Percentiles rank a stretch among this genome's conserved stretches.
Conservation (phyloP, 2,888 invertebrate genomes). For the Hesperia comma region DNA sequence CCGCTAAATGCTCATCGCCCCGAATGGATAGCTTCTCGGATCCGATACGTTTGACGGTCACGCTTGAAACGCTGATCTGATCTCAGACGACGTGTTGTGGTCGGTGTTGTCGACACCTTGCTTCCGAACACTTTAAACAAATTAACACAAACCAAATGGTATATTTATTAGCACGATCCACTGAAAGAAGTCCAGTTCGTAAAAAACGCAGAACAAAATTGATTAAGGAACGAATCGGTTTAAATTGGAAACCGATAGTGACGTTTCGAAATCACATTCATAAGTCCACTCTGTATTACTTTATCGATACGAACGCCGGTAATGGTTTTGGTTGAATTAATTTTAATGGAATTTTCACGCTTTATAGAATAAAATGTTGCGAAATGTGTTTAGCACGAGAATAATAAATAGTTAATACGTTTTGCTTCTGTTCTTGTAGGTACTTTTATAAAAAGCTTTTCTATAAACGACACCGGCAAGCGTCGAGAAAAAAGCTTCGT, state of each 20-base stretch:
- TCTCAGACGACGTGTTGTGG: conserved; percentile 25
- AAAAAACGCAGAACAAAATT: conserved; percentile 80
- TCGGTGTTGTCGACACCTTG: conserved; percentile 42
- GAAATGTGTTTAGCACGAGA: conserved; percentile 75
- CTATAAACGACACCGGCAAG: conserved; percentile 63
- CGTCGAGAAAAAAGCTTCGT: conserved; percentile 53
- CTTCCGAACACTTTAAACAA: conserved; percentile 54
- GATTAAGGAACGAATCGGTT: conserved; percentile 84
- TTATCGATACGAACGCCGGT: conserved; percentile 81
- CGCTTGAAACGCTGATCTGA: conserved; percentile 59
- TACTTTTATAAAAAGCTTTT: conserved; percentile 22
- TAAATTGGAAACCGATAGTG: conserved; percentile 84
- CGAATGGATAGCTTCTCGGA: conserved; percentile 73
- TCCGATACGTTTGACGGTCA: conserved; percentile 59
- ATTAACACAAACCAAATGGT: conserved; percentile 69
- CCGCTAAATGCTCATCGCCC: conserved; percentile 79
- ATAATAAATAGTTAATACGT: conserved; percentile 70
- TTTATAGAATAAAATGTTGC: conserved; percentile 81
- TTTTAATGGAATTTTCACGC: conserved; percentile 83
- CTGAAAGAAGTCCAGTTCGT: conserved; percentile 69
- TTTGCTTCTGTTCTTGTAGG: conserved; percentile 45
- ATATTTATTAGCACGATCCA: conserved; percentile 69
- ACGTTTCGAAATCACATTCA: conserved; percentile 83
- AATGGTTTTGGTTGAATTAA: conserved; percentile 83
- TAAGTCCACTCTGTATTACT: conserved; percentile 80